Evolutionary conservation across 2,113 vertebrate species (phyloP), one percentile per base, ranked within the genome.

Genomic region (Oncorhynchus tshawytscha): DNA sequence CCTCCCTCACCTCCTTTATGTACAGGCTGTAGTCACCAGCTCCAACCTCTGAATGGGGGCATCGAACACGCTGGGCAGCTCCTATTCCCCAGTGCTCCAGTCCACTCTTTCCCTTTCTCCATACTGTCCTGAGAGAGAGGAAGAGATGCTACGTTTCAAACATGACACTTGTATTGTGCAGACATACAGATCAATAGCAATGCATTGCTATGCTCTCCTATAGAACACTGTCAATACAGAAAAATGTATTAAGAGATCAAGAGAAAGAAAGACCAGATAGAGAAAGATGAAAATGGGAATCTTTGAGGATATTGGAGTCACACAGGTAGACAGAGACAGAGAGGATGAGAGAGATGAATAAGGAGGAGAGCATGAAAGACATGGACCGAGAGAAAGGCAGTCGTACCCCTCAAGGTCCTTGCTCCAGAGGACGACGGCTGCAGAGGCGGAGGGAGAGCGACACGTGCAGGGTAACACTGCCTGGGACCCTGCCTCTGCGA

Each of bases 391-490:
- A 31, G 13, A 20, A 74, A 48, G 16, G 2, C 45, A 18, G 12
- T 78, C 87, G 82, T 81, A 94, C 91, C 80, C 73, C 75, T 20
- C 70, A 1, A 71, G 18, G 11, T 0, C 57, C 79, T 85, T 88
- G 15, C 6, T 84, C 92, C 93, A 94, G 48, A 70, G 8, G 27
- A 93, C 76, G 0, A 15, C 0, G 3, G 74, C 34, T 8, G 22
- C 27, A 13, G 2, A 4, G 13, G 16, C 1, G 0, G 27, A 2
- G 0, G 1, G 3, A 0, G 24, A 1, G 39, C 0, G 6, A 15
- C 11, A 54, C 45, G 51, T 45, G 77, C 93, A 94, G 4, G 92
- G 92, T 2, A 94, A 24, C 18, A 91, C 68, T 18, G 84, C 92
- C 57, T 68, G 45, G 4, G 91, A 91, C 20, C 90, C 92, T 0